A percentile compares a stretch with the other conserved stretches of the same genome.
phyloP scores from a whole-genome alignment of 2,797 vertebrate genomes.

The Anabacerthia variegaticeps region DNA sequence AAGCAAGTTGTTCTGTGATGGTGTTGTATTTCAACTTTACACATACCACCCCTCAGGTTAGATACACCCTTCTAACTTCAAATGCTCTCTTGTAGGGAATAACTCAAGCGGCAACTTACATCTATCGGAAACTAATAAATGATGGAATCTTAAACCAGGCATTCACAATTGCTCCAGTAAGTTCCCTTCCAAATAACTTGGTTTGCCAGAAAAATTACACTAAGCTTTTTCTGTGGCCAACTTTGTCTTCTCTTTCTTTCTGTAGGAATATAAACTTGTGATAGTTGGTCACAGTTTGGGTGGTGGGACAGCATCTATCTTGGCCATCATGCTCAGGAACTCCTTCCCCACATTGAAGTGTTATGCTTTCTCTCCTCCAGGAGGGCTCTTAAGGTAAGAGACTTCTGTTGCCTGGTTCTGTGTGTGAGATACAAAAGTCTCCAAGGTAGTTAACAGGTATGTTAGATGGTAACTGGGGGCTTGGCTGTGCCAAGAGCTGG shows the following conservation, averaged over 20 bases:
- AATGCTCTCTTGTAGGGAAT: constrained; percentile 85
- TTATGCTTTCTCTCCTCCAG: constrained; percentile 94
- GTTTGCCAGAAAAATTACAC: background rate
- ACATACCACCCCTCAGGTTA: background rate
- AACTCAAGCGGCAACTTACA: constrained; percentile 88
- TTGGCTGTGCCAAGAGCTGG: background rate
- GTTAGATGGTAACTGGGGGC: background rate
- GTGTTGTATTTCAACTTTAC: background rate
- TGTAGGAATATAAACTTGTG: constrained; percentile 92
- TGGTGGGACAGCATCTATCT: constrained; percentile 86
- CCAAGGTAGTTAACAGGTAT: background rate
- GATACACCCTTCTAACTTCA: background rate
- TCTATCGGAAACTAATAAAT: constrained; percentile 87
- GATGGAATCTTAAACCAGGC: constrained; percentile 96
- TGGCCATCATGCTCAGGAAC: constrained; percentile 84
- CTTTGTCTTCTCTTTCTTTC: background rate
- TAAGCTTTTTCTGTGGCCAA: background rate
- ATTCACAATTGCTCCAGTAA: constrained; percentile 91
- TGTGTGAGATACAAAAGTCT: background rate
- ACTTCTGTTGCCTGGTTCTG: background rate
- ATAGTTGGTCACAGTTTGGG: constrained; percentile 95
- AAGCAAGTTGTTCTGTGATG: background rate
- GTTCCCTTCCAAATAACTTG: constrained; percentile 22
- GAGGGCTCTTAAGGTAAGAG: constrained; percentile 91
- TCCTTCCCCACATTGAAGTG: constrained; percentile 86